A percentile compares a stretch with the other conserved stretches of the same genome.
Evolutionary conservation across 2,888 invertebrate genomes (phyloP).

Genomic region (Ganaspis brasiliensis): DNA sequence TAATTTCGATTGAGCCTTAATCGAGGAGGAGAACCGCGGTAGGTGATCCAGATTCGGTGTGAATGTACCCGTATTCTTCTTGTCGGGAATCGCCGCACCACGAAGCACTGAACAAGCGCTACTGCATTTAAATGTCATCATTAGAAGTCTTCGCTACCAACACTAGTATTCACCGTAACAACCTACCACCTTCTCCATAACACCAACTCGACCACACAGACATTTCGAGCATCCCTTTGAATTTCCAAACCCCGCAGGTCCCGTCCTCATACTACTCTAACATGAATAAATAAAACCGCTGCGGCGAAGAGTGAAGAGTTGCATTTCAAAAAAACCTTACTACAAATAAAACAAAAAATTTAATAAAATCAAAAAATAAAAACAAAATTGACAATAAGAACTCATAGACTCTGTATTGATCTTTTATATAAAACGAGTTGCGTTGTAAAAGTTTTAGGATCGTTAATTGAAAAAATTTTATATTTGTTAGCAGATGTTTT

Average conservation of each 20-base stretch:
- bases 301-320: slow-evolving; percentile 48
- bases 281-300: slow-evolving; percentile 77
- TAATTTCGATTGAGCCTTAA: slow-evolving; percentile 56
- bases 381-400: neutral
- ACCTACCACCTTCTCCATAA: slow-evolving; percentile 64
- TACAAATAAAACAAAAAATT: neutral
- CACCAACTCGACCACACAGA: slow-evolving; percentile 60
- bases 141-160: slow-evolving; percentile 76
- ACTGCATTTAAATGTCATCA: slow-evolving; percentile 81
- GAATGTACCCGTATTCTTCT: slow-evolving; percentile 68
- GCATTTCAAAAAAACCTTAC: slow-evolving; percentile 21
- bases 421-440: too few species aligned
- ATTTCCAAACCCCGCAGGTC: slow-evolving; percentile 68
- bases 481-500: too few species aligned
- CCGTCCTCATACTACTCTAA: slow-evolving; percentile 63
- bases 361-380: neutral
- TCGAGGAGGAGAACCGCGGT: slow-evolving; percentile 53
- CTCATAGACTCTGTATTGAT: too few species aligned
- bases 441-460: too few species aligned
- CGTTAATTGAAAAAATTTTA: too few species aligned
- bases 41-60: slow-evolving; percentile 53
- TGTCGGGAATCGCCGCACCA: slow-evolving; percentile 59
- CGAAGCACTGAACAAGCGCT: slow-evolving; percentile 76
- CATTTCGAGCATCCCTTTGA: slow-evolving; percentile 70
- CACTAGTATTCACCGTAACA: slow-evolving; percentile 62